A percentile compares a stretch with the other conserved stretches of the same genome.
These are phyloP conservation scores for Fopius arisanus DNA, from an alignment of 1,140 invertebrate species.

Conservation along the genomic window DNA sequence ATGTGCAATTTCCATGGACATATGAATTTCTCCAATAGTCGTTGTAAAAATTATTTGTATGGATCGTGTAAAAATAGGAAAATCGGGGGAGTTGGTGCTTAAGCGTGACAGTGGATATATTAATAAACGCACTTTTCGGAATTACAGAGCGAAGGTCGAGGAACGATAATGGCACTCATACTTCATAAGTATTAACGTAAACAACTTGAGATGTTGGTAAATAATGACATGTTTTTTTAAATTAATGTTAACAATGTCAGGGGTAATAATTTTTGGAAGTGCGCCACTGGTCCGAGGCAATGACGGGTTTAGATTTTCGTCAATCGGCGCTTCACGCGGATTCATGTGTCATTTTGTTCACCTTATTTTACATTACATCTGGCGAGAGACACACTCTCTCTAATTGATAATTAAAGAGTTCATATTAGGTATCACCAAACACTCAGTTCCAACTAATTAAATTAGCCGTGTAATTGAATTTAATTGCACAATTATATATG, in stretches of 20 bases:
- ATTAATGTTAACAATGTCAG: slow-evolving; percentile 33
- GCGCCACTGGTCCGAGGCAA: slow-evolving; percentile 58
- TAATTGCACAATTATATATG: too few relatives aligned
- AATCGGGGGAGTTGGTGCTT: neutral
- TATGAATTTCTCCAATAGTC: too few relatives aligned
- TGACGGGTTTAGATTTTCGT: slow-evolving; percentile 57
- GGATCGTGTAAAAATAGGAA: neutral
- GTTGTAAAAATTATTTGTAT: neutral
- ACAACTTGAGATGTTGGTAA: neutral
- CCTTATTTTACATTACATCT: neutral
- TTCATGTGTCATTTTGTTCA: neutral
- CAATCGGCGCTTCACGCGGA: slow-evolving; percentile 41
- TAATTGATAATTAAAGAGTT: neutral
- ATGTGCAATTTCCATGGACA: too few relatives aligned
- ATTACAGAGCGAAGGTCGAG: neutral
- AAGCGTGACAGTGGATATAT: neutral
- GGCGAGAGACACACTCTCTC: neutral
- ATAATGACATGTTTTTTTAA: neutral
- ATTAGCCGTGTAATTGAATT: too few relatives aligned
- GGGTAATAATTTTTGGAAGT: slow-evolving; percentile 57
- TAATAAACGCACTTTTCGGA: neutral
- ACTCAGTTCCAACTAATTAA: too few relatives aligned
- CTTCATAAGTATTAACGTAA: neutral
- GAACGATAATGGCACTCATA: slow-evolving; percentile 47
- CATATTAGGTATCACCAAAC: too few relatives aligned